phyloP scores from a whole-genome alignment of 1,140 invertebrate species.

The Acromyrmex heyeri region DNA sequence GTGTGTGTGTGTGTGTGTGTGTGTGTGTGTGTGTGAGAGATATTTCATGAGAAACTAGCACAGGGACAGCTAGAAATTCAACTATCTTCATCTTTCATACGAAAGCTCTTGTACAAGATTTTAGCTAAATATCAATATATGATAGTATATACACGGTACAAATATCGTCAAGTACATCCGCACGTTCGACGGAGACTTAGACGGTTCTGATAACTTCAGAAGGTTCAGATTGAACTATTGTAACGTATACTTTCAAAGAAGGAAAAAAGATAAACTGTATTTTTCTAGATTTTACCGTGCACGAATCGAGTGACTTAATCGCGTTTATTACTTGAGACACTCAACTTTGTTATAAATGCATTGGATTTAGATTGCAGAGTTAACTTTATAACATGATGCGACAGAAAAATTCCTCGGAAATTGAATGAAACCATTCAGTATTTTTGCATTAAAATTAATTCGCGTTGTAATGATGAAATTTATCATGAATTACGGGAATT shows the following conservation, averaged over 20 bases:
- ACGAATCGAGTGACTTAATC: slow-evolving; percentile 64
- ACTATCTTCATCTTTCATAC: slow-evolving; percentile 15
- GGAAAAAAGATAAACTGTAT: slow-evolving; percentile 80
- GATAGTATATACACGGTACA: slow-evolving; percentile 65
- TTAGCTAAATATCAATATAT: slow-evolving; percentile 61
- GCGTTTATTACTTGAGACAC: slow-evolving; percentile 66
- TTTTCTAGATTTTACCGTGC: slow-evolving; percentile 78
- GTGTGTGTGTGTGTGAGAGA: background rate
- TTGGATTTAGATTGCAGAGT: slow-evolving; percentile 28
- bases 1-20: too few species aligned
- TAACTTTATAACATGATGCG: background rate
- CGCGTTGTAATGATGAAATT: background rate
- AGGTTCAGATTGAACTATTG: background rate
- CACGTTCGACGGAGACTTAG: slow-evolving; percentile 19
- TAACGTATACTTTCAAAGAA: slow-evolving; percentile 7
- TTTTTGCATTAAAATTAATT: background rate
- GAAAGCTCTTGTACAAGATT: slow-evolving; percentile 25
- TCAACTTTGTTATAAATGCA: slow-evolving; percentile 42
- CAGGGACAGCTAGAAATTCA: background rate
- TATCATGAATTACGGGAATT: background rate
- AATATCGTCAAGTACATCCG: slow-evolving; percentile 54
- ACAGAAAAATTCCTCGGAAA: background rate
- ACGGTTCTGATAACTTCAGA: slow-evolving; percentile 20
- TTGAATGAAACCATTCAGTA: background rate
- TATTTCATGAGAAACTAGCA: background rate